Conservation (phyloP, 1,140 invertebrate genomes). For the Sarcophaga bullata region DNA sequence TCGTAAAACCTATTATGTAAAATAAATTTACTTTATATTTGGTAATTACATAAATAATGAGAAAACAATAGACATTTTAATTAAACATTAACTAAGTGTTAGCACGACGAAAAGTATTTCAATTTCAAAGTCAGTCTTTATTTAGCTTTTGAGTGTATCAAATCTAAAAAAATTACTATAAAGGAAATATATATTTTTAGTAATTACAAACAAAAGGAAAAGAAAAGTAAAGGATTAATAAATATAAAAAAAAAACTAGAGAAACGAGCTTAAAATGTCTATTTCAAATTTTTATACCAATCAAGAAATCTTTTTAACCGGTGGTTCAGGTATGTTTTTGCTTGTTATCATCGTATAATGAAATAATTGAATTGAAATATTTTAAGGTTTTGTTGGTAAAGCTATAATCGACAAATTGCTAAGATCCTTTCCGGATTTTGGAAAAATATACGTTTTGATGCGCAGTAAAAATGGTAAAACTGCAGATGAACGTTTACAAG, state of each 20-base stretch:
- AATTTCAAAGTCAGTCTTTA: neutral
- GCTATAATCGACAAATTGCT: conserved; percentile 87
- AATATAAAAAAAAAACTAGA: neutral
- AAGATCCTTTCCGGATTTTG: conserved; percentile 75
- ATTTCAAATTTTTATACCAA: conserved; percentile 69
- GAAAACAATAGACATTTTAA: neutral
- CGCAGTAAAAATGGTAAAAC: conserved; percentile 80
- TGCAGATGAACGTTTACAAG: conserved; percentile 72
- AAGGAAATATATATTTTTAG: neutral
- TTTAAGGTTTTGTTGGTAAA: conserved; percentile 84
- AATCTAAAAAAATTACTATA: neutral
- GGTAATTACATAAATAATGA: neutral
- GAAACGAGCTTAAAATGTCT: conserved; percentile 48
- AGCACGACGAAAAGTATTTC: neutral
- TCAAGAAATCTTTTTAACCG: conserved; percentile 76
- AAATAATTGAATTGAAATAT: neutral
- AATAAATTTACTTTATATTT: neutral
- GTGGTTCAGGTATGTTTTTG: conserved; percentile 68
- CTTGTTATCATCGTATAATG: neutral
- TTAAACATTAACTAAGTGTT: neutral
- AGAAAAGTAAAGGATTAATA: neutral
- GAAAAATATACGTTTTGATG: conserved; percentile 81
- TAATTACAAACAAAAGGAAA: too few species aligned
- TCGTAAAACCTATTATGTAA: too few species aligned
- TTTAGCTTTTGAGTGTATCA: neutral